Conservation (phyloP, 37 sponge, comb jelly and placozoan species). For the Ephydatia muelleri region DNA sequence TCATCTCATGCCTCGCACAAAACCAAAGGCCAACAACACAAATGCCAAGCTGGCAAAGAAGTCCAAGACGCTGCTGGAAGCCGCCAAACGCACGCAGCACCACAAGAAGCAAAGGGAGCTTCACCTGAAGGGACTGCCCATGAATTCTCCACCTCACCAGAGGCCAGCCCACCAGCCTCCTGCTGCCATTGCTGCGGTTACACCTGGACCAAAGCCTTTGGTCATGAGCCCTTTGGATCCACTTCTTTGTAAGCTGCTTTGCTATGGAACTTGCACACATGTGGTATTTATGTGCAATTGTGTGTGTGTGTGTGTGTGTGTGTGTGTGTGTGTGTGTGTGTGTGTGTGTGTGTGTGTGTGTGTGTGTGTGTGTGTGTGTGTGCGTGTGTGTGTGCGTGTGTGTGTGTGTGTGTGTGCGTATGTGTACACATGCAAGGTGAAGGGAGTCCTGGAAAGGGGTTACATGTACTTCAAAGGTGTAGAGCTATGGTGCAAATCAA, state of each 20-base stretch:
- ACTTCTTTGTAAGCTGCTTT: not conserved
- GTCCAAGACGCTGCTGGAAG: not conserved
- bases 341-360: not conserved
- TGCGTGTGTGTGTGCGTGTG: conserved; percentile 9
- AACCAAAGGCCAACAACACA: not conserved
- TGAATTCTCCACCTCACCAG: not conserved
- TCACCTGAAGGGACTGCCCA: not conserved
- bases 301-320: conserved; percentile 4
- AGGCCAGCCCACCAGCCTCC: not conserved
- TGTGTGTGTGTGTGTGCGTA: conserved; percentile 10
- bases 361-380: conserved; percentile 13
- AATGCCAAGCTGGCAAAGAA: not conserved
- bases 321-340: conserved; percentile 3
- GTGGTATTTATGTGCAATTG: too few relatives aligned
- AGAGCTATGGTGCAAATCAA: too few relatives aligned
- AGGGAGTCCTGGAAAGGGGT: too few relatives aligned
- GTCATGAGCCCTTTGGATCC: not conserved
- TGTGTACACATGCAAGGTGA: not conserved
- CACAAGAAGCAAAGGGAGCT: not conserved
- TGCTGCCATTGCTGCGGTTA: not conserved
- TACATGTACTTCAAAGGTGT: too few relatives aligned
- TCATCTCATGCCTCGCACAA: not conserved
- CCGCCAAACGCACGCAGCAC: not conserved
- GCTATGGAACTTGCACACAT: too few relatives aligned
- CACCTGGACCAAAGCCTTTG: not conserved